Evolutionary conservation across 2,888 invertebrate genomes (phyloP).

Genomic region (Pristionchus arcanus): DNA sequence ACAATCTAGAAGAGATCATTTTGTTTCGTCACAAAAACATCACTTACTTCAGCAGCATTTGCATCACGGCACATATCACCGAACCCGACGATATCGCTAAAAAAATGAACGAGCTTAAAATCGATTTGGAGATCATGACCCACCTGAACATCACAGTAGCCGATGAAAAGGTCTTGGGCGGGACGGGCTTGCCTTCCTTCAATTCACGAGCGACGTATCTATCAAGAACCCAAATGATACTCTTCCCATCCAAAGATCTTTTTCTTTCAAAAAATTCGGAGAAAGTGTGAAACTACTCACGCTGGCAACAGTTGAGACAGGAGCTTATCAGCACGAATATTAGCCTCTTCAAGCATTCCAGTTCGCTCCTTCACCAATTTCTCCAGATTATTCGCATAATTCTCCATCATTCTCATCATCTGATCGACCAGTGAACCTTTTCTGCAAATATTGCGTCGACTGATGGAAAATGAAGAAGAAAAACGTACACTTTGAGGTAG

Average conservation of each 20-base stretch:
- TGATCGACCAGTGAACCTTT: conserved; percentile 78
- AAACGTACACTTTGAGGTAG: conserved; percentile 68
- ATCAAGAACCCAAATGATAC: neutral
- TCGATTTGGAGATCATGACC: too few relatives aligned
- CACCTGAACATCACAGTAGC: conserved; percentile 75
- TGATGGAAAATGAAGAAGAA: neutral
- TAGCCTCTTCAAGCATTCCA: conserved; percentile 78
- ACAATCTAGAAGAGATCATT: conserved; percentile 59
- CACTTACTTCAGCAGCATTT: conserved; percentile 71
- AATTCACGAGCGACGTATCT: conserved; percentile 76
- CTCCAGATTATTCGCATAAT: conserved; percentile 78
- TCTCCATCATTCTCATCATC: conserved; percentile 75
- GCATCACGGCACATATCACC: conserved; percentile 74
- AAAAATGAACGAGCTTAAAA: neutral
- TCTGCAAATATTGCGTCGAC: conserved; percentile 57
- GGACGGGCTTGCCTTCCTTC: conserved; percentile 75
- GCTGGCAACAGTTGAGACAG: conserved; percentile 75
- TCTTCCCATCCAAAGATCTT: neutral
- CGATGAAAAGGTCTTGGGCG: conserved; percentile 73
- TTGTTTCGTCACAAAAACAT: neutral
- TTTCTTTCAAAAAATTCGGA: neutral
- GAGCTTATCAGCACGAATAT: conserved; percentile 73
- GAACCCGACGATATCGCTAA: conserved; percentile 76
- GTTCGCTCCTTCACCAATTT: conserved; percentile 78
- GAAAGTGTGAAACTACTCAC: conserved; percentile 39